These are phyloP conservation scores for Eumerus sabulonum DNA, from an alignment of 2,888 invertebrate genomes.

Conservation along the genomic window DNA sequence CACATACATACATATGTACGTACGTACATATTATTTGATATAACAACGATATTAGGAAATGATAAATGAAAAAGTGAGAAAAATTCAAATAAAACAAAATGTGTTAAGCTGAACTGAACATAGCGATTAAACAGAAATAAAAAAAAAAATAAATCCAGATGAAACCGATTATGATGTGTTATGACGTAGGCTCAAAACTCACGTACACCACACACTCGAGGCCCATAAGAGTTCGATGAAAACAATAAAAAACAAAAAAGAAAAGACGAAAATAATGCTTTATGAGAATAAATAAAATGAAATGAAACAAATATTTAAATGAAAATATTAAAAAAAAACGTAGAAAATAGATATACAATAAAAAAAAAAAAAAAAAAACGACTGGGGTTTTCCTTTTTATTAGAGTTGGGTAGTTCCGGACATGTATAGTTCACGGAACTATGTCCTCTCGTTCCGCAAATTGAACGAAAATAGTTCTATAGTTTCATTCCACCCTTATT, in stretches of 20 bases:
- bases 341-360: constrained; percentile 68
- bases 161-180: constrained; percentile 48
- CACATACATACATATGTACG: too few relatives aligned
- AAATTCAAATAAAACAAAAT: constrained; percentile 20
- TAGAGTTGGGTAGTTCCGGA: too few relatives aligned
- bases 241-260: constrained; percentile 23
- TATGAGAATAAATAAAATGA: constrained; percentile 63
- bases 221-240: constrained; percentile 36
- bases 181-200: constrained; percentile 16
- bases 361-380: too few relatives aligned
- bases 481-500: too few relatives aligned
- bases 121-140: constrained; percentile 16
- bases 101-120: constrained; percentile 24
- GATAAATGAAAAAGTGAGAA: constrained; percentile 29
- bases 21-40: constrained; percentile 48
- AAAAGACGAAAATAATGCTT: constrained; percentile 54
- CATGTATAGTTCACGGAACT: too few relatives aligned
- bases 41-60: constrained; percentile 67
- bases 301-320: constrained; percentile 37
- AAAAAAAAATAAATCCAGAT: constrained; percentile 35
- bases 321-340: constrained; percentile 60
- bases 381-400: not conserved
- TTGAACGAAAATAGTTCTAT: too few relatives aligned
- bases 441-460: too few relatives aligned
- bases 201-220: constrained; percentile 8